Conservation (phyloP, 2,797 vertebrate genomes). For the Clarias fuscus region DNA sequence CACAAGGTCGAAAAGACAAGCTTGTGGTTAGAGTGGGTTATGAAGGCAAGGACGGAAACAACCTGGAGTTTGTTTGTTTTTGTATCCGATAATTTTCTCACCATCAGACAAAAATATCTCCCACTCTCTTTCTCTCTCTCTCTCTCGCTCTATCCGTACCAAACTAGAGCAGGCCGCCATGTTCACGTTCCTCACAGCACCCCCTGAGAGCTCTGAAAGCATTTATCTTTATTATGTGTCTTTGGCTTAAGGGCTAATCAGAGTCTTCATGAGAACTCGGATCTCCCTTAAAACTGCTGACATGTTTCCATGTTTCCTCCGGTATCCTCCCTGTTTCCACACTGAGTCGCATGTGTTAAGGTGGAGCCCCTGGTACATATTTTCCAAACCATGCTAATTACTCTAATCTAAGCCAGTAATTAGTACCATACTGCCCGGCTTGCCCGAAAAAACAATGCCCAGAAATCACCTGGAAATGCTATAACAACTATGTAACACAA, state of each 20-base stretch:
- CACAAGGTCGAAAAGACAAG: slow-evolving; percentile 15
- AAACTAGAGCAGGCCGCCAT: background rate
- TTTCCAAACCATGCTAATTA: slow-evolving; percentile 35
- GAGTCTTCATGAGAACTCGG: slow-evolving; percentile 22
- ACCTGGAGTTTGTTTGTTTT: background rate
- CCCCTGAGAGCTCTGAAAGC: slow-evolving; percentile 17
- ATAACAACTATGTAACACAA: background rate
- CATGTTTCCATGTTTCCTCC: slow-evolving; percentile 26
- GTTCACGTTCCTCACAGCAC: slow-evolving; percentile 27
- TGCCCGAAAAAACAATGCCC: background rate
- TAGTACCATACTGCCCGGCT: slow-evolving; percentile 14
- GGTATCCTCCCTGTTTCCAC: slow-evolving; percentile 9
- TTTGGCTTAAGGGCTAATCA: slow-evolving; percentile 31
- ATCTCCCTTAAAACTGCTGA: slow-evolving; percentile 30
- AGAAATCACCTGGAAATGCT: slow-evolving; percentile 10
- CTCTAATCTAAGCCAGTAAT: slow-evolving; percentile 20
- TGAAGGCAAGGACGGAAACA: slow-evolving; percentile 11
- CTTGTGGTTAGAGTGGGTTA: slow-evolving; percentile 6
- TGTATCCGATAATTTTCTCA: background rate
- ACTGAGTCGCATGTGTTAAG: slow-evolving; percentile 6
- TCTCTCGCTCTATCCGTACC: background rate
- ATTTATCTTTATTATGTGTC: slow-evolving; percentile 36
- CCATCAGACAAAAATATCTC: background rate
- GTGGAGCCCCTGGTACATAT: background rate
- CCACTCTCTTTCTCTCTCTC: background rate